Base-by-base conservation (phyloP, 2,888 invertebrate genomes). In the Heliconius hortense region DNA sequence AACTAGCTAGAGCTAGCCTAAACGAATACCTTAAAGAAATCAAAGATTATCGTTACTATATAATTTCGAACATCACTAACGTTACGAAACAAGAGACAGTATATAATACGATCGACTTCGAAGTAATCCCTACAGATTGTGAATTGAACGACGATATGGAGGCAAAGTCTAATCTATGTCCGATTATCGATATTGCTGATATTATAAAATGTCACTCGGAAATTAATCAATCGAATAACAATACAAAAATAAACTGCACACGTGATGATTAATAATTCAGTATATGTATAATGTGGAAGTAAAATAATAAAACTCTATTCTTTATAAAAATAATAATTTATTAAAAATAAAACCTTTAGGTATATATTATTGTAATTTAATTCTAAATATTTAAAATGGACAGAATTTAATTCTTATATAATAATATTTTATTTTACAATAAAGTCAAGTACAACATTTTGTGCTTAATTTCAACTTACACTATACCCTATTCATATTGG, bases 141-240 rank as follows among this genome's bases (percentile, higher is more conserved):
- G 21, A 26, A 48, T 53, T 48, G 18, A 26, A 48, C 21, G 48
- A 26, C 7, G 10, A 26, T 18, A 48, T 68, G 68, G 67, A 67
- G 13, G 26, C 39, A 26, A 48, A 24, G 43, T 67, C 39, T 1
- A n/a, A 26, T 15, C 8, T 24, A 8, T 67, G 35, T 67, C 67
- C 64, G 15, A 31, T 56, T 21, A 8, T 69, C 24, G 74, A 35
- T 43, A 53, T 31, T 26, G 4, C 64, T 0, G 43, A 64, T 53
- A 11, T 48, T 26, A 39, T 69, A 15, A 39, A n/a, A 48, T 70
- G 64, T 26, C 31, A 56, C 26, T 70, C 74, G 15, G 70, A 68
- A 56, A 64, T 76, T 39, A 62, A 31, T 56, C 43, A 73, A 35
- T 53, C 56, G 10, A 59, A n/a, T n/a, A 59, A 59, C n/a, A 24